Evolutionary conservation across 2,888 invertebrate genomes (phyloP), one percentile per base, ranked within the genome.

Genomic region (Teleogryllus oceanicus): DNA sequence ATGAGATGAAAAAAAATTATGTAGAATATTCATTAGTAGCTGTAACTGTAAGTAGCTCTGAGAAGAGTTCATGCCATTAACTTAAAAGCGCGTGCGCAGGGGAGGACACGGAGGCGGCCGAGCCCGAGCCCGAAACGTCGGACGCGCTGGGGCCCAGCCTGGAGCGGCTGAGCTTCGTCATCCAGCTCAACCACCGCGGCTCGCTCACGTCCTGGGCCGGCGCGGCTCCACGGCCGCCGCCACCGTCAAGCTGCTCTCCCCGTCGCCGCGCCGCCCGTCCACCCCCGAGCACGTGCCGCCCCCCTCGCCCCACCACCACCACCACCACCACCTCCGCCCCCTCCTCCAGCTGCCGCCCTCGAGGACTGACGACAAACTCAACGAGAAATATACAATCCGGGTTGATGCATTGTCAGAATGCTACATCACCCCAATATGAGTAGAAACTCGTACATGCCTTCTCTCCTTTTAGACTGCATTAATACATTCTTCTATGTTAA

Each of bases 141-240:
- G 79, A 92, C 77, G 90, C 90, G 78, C 93, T 93, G 0, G 92
- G 92, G 89, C 90, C 93, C 84, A 93, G 93, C 75, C 86, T 92
- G 81, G 94, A 94, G 86, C 88, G 94, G 76, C 86, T 94, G 77
- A 93, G 93, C 85, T 89, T 94, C 84, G 92, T 94, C 88, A 92
- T 93, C 8, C 90, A 94, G 83, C 93, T 91, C 86, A 94, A 94
- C 85, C 93, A 93, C 83, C 90, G 94, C 80, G 94, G 94, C 77
- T 94, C 94, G 50, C 86, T 94, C 78, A 91, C 93, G 82, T 94
- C 94, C 80, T 24, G 18, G 74, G 37, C 49, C 37, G 13, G 75
- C 78, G 75, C 11, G 77, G 50, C n/a, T 24, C 76, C 16, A 16
- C 75, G 24, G 75, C n/a, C 12, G 75, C 18, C 1, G 21, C 75